These are phyloP conservation scores for Aromia moschata DNA, from an alignment of 2,888 invertebrate genomes.

Conservation along the genomic window DNA sequence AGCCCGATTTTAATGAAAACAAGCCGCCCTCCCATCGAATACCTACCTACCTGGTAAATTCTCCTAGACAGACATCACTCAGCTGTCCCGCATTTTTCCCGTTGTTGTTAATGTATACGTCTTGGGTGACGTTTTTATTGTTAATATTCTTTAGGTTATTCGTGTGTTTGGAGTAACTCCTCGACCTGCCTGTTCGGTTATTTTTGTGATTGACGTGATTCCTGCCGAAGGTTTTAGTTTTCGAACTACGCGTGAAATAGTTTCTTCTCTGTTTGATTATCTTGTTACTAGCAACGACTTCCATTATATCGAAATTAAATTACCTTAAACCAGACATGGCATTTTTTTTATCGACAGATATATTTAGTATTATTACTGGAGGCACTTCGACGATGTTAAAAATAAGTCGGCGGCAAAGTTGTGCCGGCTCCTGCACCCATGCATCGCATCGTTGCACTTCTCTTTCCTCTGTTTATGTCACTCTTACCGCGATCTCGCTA, in stretches of 20 bases:
- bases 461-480: conserved; percentile 7
- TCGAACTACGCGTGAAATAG: conserved; percentile 30
- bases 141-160: conserved; percentile 20
- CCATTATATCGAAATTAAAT: conserved; percentile 27
- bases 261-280: conserved; percentile 25
- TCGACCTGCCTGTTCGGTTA: conserved; percentile 27
- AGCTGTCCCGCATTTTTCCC: not conserved
- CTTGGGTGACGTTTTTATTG: conserved; percentile 18
- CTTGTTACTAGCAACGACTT: conserved; percentile 27
- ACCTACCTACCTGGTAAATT: conserved; percentile 22
- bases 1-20: not conserved
- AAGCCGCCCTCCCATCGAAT: not conserved
- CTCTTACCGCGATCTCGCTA: not conserved
- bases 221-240: conserved; percentile 30
- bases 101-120: conserved; percentile 8
- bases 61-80: conserved; percentile 13
- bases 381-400: conserved; percentile 10
- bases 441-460: conserved; percentile 8
- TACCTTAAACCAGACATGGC: conserved; percentile 26
- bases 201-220: conserved; percentile 30
- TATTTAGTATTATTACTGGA: conserved; percentile 5
- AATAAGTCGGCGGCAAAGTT: conserved; percentile 1
- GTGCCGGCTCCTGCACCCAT: conserved; percentile 1
- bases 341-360: conserved; percentile 2
- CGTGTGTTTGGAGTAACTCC: conserved; percentile 23